A percentile compares a stretch with the other conserved stretches of the same genome.
Evolutionary conservation across 2,113 vertebrate species (phyloP).

Genomic region (Alaudala cheleensis): DNA sequence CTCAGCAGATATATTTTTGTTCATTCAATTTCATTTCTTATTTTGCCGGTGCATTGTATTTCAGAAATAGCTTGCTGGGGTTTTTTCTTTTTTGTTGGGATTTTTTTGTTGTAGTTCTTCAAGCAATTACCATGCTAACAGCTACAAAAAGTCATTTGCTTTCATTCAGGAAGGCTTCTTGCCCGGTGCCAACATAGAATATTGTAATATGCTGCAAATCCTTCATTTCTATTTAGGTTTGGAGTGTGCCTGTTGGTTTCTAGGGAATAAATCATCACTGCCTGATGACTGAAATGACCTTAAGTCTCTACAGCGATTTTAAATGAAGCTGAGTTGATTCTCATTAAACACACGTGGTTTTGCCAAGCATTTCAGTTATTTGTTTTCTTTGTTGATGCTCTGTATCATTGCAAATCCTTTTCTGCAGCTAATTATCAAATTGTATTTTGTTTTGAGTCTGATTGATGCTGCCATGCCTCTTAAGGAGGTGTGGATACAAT

Average conservation of each 20-base stretch:
- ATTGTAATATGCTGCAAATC: neutral
- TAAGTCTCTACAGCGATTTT: neutral
- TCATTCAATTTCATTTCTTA: neutral
- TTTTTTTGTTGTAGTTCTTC: neutral
- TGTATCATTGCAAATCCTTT: neutral
- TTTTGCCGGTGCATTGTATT: neutral
- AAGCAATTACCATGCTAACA: neutral
- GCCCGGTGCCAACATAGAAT: neutral
- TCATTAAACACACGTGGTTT: neutral
- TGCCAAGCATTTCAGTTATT: neutral
- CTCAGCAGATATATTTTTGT: neutral
- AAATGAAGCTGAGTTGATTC: neutral
- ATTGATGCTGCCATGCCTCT: neutral
- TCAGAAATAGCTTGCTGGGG: neutral
- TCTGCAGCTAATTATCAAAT: neutral
- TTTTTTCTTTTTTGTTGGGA: neutral
- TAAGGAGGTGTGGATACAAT: neutral
- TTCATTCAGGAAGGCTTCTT: neutral
- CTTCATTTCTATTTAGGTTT: constrained; percentile 37
- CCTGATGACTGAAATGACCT: neutral
- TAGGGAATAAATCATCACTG: constrained; percentile 26
- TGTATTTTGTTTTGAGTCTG: neutral
- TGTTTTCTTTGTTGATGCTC: neutral
- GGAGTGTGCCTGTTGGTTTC: neutral
- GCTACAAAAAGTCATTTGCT: neutral